phyloP scores from a whole-genome alignment of 2,888 invertebrate species.

The Sepiola atlantica region DNA sequence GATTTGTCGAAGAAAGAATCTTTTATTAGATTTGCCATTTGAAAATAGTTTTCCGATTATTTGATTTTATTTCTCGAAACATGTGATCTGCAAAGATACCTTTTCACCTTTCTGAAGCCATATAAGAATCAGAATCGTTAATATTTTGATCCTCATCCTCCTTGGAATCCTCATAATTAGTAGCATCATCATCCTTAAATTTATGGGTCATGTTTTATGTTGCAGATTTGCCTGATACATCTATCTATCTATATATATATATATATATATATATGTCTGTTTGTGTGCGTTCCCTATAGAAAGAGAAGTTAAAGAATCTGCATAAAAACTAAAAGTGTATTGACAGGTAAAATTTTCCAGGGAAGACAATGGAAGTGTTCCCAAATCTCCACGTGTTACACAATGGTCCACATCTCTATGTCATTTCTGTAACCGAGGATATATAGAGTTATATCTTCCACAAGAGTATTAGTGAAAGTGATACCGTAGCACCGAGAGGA shows the following conservation, averaged over 20 bases:
- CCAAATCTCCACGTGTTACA: too few species aligned
- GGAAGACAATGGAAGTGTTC: too few species aligned
- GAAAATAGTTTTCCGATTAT: not conserved
- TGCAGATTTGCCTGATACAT: not conserved
- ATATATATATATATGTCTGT: too few species aligned
- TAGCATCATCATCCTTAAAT: not conserved
- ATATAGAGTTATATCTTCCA: too few species aligned
- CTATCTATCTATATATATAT: not conserved
- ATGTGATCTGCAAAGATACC: not conserved
- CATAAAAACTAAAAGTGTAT: too few species aligned
- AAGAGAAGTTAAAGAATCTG: too few species aligned
- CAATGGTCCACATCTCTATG: too few species aligned
- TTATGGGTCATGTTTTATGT: not conserved
- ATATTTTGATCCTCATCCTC: not conserved
- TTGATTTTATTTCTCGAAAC: not conserved
- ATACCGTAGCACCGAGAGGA: too few species aligned
- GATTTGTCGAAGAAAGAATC: not conserved
- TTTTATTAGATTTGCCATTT: not conserved
- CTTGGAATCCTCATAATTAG: not conserved
- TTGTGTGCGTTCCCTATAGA: too few species aligned
- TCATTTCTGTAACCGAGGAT: too few species aligned
- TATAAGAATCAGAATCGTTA: not conserved
- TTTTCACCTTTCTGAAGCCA: not conserved
- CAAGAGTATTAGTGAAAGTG: too few species aligned
- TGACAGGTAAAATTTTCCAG: too few species aligned